Evolutionary conservation across 2,797 vertebrate species (phyloP).

Genomic region (Muscicapa striata): DNA sequence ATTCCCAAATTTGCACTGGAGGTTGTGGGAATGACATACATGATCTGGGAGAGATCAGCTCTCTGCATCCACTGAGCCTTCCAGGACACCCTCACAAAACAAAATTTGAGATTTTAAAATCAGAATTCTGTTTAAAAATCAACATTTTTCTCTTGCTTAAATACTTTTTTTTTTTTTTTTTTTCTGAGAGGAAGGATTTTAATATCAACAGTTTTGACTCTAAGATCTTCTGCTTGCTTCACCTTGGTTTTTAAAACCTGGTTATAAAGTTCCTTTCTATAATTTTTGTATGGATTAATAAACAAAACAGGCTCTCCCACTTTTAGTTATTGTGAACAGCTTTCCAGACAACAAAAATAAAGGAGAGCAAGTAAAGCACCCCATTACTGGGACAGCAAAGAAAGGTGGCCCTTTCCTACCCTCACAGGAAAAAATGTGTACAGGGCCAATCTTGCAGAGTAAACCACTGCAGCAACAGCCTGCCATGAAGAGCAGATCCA

Average conservation of each 20-base stretch:
- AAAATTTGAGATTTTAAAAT: neutral
- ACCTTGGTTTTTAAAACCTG: neutral
- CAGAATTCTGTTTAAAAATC: neutral
- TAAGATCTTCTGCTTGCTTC: neutral
- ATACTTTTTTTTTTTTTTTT: accelerated
- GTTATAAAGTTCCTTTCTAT: neutral
- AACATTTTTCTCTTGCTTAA: neutral
- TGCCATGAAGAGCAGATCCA: neutral
- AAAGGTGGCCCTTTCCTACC: neutral
- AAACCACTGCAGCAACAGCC: neutral
- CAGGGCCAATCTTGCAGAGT: neutral
- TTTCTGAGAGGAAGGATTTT: neutral
- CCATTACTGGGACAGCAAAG: neutral
- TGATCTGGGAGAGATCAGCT: neutral
- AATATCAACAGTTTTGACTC: neutral
- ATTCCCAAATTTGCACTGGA: neutral
- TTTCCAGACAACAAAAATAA: neutral
- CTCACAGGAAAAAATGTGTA: neutral
- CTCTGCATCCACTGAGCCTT: neutral
- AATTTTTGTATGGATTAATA: neutral
- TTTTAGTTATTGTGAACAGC: neutral
- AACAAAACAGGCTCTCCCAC: neutral
- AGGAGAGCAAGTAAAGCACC: neutral
- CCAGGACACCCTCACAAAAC: neutral
- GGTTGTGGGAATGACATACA: neutral